Evolutionary conservation across 2,888 invertebrate genomes (phyloP).

Genomic region (Drosophila fungiperda): DNA sequence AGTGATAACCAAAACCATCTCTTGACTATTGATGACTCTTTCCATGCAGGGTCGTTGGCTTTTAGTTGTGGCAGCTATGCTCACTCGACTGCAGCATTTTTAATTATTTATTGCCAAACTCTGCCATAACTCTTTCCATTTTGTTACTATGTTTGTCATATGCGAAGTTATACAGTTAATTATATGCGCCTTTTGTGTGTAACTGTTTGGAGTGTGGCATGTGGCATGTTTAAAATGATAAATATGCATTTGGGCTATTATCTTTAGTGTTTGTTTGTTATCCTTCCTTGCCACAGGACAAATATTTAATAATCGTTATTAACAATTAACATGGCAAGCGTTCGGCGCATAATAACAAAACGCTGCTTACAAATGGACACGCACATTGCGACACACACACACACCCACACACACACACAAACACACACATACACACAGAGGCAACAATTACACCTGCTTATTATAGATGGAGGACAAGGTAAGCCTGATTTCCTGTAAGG

Average conservation of each 20-base stretch:
- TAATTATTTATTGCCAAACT: not conserved
- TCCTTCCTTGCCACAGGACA: conserved; percentile 12
- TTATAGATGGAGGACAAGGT: conserved; percentile 9
- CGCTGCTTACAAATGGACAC: conserved; percentile 10
- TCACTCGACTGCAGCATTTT: not conserved
- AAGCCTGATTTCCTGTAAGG: not conserved
- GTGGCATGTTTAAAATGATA: conserved; percentile 3
- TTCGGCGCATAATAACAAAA: conserved; percentile 52
- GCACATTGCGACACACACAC: not conserved
- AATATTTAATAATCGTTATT: conserved; percentile 71
- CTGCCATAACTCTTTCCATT: not conserved
- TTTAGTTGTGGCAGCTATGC: not conserved
- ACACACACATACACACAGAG: not conserved
- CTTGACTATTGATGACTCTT: conserved; percentile 21
- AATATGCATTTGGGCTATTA: conserved; percentile 2
- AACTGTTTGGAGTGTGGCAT: not conserved
- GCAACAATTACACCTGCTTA: conserved; percentile 20
- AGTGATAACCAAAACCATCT: conserved; percentile 24
- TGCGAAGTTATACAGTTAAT: not conserved
- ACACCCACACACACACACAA: not conserved
- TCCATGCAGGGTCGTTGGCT: conserved; percentile 32
- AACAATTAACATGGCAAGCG: conserved; percentile 57
- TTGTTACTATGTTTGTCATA: not conserved
- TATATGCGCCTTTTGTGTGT: not conserved
- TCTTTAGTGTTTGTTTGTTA: conserved; percentile 15